These are phyloP conservation scores for Molossus molossus DNA, from an alignment of 2,797 vertebrate species.

Conservation along the genomic window DNA sequence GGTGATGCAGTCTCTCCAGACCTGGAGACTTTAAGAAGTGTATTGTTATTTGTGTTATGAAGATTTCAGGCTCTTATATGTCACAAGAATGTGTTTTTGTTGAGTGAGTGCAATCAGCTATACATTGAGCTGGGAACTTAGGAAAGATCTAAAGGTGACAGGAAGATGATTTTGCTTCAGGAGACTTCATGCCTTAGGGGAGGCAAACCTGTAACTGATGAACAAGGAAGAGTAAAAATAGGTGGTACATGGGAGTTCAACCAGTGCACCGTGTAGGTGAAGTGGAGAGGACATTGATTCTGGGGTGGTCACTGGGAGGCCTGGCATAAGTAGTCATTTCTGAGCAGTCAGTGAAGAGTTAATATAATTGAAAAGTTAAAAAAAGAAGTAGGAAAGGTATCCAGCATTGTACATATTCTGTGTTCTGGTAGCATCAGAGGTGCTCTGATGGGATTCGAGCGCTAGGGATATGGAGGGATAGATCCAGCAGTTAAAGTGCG, in stretches of 20 bases:
- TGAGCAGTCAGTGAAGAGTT: background rate
- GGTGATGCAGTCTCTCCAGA: background rate
- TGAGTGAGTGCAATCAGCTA: background rate
- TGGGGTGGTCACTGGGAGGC: background rate
- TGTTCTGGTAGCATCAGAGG: background rate
- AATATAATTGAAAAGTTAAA: background rate
- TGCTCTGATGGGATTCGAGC: background rate
- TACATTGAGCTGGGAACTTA: background rate
- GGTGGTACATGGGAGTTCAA: background rate
- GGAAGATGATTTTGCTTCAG: background rate
- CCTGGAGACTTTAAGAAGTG: background rate
- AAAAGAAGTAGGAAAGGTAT: background rate
- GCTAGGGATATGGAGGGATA: rapidly evolving
- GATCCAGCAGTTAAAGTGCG: background rate
- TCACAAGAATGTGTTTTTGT: slow-evolving; percentile 1
- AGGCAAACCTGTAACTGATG: background rate
- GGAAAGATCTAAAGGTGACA: background rate
- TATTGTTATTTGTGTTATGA: background rate
- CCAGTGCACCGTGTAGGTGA: background rate
- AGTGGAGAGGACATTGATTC: background rate
- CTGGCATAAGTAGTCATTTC: background rate
- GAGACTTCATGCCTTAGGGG: background rate
- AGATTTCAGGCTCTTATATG: slow-evolving; percentile 24
- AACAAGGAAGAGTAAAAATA: slow-evolving; percentile 9
- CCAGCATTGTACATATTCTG: background rate